Conservation (phyloP, 2,797 vertebrate species). For the Lutjanus argentimaculatus region DNA sequence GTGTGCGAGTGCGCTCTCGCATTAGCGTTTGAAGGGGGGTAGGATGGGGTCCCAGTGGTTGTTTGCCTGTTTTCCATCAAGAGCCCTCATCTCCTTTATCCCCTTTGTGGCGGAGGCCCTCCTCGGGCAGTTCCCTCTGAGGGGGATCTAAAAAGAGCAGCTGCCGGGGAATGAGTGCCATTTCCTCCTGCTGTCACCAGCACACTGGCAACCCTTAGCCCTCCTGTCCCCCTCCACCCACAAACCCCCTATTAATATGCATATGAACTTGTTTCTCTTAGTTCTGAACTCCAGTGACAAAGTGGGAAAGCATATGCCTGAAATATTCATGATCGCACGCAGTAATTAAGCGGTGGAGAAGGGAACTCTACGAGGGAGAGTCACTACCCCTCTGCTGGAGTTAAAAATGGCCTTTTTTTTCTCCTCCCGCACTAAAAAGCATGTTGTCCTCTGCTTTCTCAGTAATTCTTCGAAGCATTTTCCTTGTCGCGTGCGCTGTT, state of each 20-base stretch:
- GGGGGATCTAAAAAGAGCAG: constrained; percentile 92
- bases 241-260: constrained; percentile 84
- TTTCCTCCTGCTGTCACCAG: constrained; percentile 91
- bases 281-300: constrained; percentile 88
- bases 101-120: constrained; percentile 89
- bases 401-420: constrained; percentile 65
- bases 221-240: constrained; percentile 73
- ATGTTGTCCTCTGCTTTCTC: constrained; percentile 71
- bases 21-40: constrained; percentile 68
- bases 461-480: constrained; percentile 71
- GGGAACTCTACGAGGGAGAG: constrained; percentile 71
- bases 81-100: constrained; percentile 93
- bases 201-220: constrained; percentile 83
- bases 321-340: constrained; percentile 88
- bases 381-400: constrained; percentile 68
- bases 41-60: constrained; percentile 89
- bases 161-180: constrained; percentile 89
- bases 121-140: constrained; percentile 86
- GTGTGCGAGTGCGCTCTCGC: constrained; percentile 56
- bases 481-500: constrained; percentile 16
- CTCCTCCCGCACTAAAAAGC: constrained; percentile 54
- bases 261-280: constrained; percentile 90
- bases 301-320: constrained; percentile 91
- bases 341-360: constrained; percentile 83
- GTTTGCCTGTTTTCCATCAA: constrained; percentile 90